Evolutionary conservation across 1,140 invertebrate species (phyloP), one percentile per base, ranked within the genome.

Genomic region (Phthorimaea operculella): DNA sequence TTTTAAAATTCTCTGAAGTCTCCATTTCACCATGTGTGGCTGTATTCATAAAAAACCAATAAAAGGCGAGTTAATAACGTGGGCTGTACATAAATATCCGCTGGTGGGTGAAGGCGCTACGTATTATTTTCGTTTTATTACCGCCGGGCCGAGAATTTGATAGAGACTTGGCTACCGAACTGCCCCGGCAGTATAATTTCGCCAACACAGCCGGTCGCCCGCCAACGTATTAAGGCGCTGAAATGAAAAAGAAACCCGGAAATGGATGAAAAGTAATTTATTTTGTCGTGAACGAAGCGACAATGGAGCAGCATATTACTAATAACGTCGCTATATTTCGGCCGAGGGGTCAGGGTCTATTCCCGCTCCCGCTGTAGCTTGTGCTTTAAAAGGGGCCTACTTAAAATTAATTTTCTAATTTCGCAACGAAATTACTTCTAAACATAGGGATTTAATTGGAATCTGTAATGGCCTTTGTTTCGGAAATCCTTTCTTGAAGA

Each of bases 121-220:
- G 63, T 70, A 72, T 75, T 78, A 75, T 78, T 80, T 79, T 75
- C 74, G 44, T 76, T 80, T 78, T 80, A 77, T 78, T 80, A 80
- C 74, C 63, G 64, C 57, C 61, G 70, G 62, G 63, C 66, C 62
- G 70, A 67, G 74, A 79, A 68, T 74, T 76, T 75, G 68, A 77
- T 74, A 76, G 68, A 74, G 72, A 77, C 69, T 78, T 78, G 75
- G 75, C 74, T 75, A 66, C 66, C 59, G 68, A 68, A 74, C 57
- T 66, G 71, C 63, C 63, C 64, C 59, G 65, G 57, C 64, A 68
- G 73, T 73, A 74, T 75, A 74, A 70, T 76, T 77, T 71, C 62
- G 76, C 70, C 63, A 64, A 76, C 73, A 67, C 69, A 73, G 72
- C 64, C 71, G 57, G 56, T 54, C 58, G 68, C 55, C 64, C 53